These are phyloP conservation scores for Habropoda laboriosa DNA, from an alignment of 1,140 invertebrate species.

Conservation along the genomic window DNA sequence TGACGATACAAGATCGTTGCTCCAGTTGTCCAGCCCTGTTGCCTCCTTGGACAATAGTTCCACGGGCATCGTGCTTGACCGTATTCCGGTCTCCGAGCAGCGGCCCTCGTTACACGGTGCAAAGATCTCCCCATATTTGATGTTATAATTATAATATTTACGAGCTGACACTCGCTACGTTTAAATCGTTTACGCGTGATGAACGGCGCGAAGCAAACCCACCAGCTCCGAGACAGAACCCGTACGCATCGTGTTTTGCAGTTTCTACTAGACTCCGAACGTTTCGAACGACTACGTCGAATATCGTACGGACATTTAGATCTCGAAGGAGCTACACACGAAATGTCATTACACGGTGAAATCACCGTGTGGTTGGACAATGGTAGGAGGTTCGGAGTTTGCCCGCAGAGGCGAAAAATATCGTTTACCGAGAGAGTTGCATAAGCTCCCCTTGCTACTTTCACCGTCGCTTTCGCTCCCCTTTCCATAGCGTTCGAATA, in stretches of 20 bases:
- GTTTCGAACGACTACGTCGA: background rate
- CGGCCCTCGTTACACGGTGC: conserved; percentile 63
- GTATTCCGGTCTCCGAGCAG: conserved; percentile 50
- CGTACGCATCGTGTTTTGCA: no score
- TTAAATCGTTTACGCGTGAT: conserved; percentile 70
- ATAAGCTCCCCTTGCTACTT: conserved; percentile 21
- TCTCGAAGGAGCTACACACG: background rate
- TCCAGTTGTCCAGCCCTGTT: conserved; percentile 11
- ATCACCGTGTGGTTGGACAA: conserved; percentile 32
- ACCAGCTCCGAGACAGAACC: background rate
- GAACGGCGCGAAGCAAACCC: conserved; percentile 53
- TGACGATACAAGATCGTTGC: background rate
- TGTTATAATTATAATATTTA: conserved; percentile 73
- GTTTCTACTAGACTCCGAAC: no score
- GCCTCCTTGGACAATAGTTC: conserved; percentile 38
- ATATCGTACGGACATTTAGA: no score
- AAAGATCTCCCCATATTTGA: conserved; percentile 69
- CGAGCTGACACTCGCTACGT: conserved; percentile 67
- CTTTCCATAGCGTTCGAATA: conserved; percentile 42
- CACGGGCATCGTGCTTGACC: conserved; percentile 1
- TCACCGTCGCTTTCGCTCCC: conserved; percentile 45
- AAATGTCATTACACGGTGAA: conserved; percentile 52
- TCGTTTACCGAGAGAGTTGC: conserved; percentile 33
- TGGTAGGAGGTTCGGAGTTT: background rate
- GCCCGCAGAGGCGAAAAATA: conserved; percentile 18